phyloP scores from a whole-genome alignment of 2,888 invertebrate species.

The Platycheirus rosarum region DNA sequence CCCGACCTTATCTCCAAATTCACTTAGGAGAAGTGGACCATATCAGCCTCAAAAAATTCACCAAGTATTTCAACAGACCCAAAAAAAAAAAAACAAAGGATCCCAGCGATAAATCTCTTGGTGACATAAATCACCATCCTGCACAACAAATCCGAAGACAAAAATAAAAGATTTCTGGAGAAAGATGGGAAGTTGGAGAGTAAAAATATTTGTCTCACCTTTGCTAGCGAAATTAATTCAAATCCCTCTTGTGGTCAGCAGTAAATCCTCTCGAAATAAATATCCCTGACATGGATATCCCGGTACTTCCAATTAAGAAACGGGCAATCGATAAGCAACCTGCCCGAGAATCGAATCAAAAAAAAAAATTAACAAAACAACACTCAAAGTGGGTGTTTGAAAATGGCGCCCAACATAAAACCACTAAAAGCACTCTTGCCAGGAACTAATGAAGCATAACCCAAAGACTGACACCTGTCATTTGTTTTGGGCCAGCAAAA shows the following conservation, averaged over 20 bases:
- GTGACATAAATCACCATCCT: constrained; percentile 57
- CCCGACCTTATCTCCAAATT: constrained; percentile 56
- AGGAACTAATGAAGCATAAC: constrained; percentile 67
- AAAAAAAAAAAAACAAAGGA: constrained; percentile 22
- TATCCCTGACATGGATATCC: constrained; percentile 54
- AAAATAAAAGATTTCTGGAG: constrained; percentile 49
- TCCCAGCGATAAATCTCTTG: constrained; percentile 49
- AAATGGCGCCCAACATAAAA: constrained; percentile 59
- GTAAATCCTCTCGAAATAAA: constrained; percentile 42
- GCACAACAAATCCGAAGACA: constrained; percentile 21
- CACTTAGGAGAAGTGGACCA: constrained; percentile 54
- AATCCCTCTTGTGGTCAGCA: constrained; percentile 41
- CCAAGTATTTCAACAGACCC: constrained; percentile 37
- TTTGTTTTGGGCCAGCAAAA: constrained; percentile 66
- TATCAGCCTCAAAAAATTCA: constrained; percentile 64
- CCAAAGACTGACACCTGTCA: constrained; percentile 73
- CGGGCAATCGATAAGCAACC: constrained; percentile 43
- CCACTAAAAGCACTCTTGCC: neutral
- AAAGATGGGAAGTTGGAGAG: constrained; percentile 34
- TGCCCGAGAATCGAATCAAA: constrained; percentile 20
- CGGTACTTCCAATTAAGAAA: constrained; percentile 43
- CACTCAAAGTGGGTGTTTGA: constrained; percentile 30
- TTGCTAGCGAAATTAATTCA: constrained; percentile 72
- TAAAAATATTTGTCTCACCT: constrained; percentile 46
- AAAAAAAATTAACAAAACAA: neutral